phyloP scores from a whole-genome alignment of 2,797 vertebrate species.

The Artibeus jamaicensis region DNA sequence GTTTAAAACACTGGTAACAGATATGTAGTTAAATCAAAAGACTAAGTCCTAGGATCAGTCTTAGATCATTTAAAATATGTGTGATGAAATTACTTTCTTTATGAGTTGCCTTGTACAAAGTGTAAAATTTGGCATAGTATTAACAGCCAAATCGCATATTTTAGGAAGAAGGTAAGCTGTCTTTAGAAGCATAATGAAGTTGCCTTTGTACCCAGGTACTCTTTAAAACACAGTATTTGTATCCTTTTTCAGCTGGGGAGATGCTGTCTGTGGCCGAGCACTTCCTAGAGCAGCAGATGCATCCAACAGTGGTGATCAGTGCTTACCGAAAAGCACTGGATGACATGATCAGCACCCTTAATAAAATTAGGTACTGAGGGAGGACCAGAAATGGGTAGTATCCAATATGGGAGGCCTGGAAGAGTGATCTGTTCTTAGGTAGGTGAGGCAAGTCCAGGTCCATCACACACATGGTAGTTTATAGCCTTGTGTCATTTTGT shows the following conservation, averaged over 20 bases:
- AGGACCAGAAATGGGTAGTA: fast-evolving
- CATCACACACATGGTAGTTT: neutral
- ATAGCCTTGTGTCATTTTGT: neutral
- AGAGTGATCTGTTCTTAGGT: neutral
- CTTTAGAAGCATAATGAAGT: neutral
- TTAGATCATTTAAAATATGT: neutral
- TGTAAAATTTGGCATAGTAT: neutral
- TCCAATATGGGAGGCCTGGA: neutral
- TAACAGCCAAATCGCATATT: neutral
- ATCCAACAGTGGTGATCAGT: constrained; percentile 93
- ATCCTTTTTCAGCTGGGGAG: constrained; percentile 88
- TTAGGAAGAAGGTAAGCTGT: neutral
- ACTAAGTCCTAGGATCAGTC: neutral
- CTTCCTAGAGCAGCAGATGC: constrained; percentile 98
- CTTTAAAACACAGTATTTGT: neutral
- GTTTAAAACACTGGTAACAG: neutral
- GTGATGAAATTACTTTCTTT: neutral
- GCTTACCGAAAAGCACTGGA: constrained; percentile 95
- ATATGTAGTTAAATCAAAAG: neutral
- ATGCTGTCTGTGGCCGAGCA: constrained; percentile 96
- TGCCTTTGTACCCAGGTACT: neutral
- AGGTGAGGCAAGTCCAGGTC: neutral
- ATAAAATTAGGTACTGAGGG: constrained; percentile 90
- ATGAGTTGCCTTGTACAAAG: neutral
- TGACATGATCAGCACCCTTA: constrained; percentile 91